Percentiles rank a stretch among this genome's conserved stretches.
These are phyloP conservation scores for Tetragonula clypearis DNA, from an alignment of 1,140 invertebrate genomes.

Conservation along the genomic window DNA sequence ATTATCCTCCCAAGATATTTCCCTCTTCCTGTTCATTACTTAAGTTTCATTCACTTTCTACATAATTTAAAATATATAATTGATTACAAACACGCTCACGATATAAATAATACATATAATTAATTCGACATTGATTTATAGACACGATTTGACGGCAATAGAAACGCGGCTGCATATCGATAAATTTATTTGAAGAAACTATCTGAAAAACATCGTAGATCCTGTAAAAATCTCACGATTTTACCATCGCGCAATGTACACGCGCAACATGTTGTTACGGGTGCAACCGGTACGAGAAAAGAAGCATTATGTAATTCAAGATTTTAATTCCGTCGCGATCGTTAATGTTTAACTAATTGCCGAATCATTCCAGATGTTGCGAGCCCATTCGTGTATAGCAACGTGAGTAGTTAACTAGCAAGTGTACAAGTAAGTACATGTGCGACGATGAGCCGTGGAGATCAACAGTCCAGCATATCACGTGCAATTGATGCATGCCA, in stretches of 20 bases:
- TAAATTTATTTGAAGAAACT: neutral
- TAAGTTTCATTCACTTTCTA: neutral
- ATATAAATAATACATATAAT: neutral
- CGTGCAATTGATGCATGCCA: slow-evolving; percentile 36
- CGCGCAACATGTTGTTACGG: neutral
- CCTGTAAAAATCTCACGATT: neutral
- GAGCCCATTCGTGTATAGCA: too few relatives aligned
- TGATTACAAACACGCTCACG: neutral
- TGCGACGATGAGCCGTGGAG: too few relatives aligned
- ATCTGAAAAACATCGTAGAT: neutral
- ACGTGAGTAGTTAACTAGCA: too few relatives aligned
- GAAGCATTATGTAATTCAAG: neutral
- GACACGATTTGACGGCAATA: neutral
- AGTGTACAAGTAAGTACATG: too few relatives aligned
- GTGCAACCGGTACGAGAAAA: neutral
- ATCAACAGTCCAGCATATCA: slow-evolving; percentile 20
- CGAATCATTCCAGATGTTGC: neutral
- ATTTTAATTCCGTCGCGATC: neutral
- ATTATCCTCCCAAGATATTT: neutral
- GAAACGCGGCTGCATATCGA: neutral
- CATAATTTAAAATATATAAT: neutral
- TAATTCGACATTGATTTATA: too few relatives aligned
- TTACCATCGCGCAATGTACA: neutral
- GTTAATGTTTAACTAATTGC: slow-evolving; percentile 1
- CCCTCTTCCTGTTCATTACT: neutral